Base-by-base conservation (phyloP, 1,140 invertebrate genomes). In the Leptinotarsa undecemlineata region DNA sequence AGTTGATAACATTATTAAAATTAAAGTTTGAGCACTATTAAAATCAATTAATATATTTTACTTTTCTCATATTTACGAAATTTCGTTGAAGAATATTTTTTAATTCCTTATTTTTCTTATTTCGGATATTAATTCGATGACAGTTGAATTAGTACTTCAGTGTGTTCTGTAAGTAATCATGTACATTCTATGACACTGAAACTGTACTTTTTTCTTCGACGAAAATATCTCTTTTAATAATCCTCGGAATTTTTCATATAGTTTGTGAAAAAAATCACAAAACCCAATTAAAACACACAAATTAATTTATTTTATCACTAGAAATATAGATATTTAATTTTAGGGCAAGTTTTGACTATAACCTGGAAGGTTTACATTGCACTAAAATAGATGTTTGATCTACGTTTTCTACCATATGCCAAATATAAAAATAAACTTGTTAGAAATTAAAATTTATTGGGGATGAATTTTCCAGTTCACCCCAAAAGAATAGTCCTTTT, bases 1-100 rank as follows among this genome's bases (percentile, higher is more conserved):
- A 76, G 64, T 78, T 72, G 51, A 78, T 76, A 78, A 78, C 77
- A 78, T 72, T 68, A 73, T 73, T 23, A 74, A 70, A 74, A 78
- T 73, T 75, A 74, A 73, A 33, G 72, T 73, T 78, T 78, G 77
- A 78, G 77, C 77, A 75, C 62, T 48, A 63, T 63, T 63, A 74
- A 48, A 20, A 67, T 61, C 48, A 73, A 47, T 13, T 62, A 20
- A 48, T 68, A 72, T 42, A 62, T 19, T 21, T 14, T 47, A 33
- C 61, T 33, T 11, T n/a, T 63, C 33, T 42, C 6, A 47, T 21
- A 19, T 63, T 6, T n/a, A 71, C 17, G 19, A 42, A 61, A 51
- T 57, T 71, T 42, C 33, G 33, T 42, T 42, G 8, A 42, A 11
- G 8, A 42, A 42, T 42, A 42, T 3, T 11, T 42, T 11, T 42